Evolutionary conservation across 2,888 invertebrate genomes (phyloP).

Genomic region (Xanthia togata): DNA sequence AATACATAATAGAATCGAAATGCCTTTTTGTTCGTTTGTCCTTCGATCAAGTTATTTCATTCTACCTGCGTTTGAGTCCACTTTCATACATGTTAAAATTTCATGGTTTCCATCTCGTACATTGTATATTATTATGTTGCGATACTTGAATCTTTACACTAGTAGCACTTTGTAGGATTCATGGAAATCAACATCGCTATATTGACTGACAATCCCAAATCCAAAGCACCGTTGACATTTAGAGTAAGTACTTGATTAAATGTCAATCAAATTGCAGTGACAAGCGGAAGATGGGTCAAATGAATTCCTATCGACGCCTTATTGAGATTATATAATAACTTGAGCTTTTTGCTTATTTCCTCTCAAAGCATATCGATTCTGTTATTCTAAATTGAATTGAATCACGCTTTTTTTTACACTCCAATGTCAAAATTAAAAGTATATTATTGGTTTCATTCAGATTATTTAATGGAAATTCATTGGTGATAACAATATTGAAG

Average conservation of each 20-base stretch:
- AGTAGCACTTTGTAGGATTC: neutral
- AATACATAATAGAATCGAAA: conserved; percentile 57
- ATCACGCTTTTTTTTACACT: neutral
- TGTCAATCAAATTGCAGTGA: neutral
- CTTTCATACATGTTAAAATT: neutral
- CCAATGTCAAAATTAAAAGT: neutral
- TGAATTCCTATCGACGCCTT: neutral
- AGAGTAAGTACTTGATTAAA: conserved; percentile 13
- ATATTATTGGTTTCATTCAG: neutral
- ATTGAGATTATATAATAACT: neutral
- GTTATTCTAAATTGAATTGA: neutral
- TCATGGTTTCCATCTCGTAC: neutral
- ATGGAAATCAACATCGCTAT: neutral
- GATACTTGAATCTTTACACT: neutral
- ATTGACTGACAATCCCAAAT: neutral
- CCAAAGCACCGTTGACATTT: neutral
- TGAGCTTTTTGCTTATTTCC: neutral
- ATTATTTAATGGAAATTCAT: neutral
- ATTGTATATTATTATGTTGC: too few relatives aligned
- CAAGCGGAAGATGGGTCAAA: neutral
- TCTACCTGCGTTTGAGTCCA: conserved; percentile 25
- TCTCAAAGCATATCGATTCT: neutral
- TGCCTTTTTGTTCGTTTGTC: conserved; percentile 50
- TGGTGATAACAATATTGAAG: neutral
- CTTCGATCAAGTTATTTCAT: conserved; percentile 25